A percentile compares a stretch with the other conserved stretches of the same genome.
Conservation (phyloP, 2,888 invertebrate genomes). For the Spilarctia lutea region DNA sequence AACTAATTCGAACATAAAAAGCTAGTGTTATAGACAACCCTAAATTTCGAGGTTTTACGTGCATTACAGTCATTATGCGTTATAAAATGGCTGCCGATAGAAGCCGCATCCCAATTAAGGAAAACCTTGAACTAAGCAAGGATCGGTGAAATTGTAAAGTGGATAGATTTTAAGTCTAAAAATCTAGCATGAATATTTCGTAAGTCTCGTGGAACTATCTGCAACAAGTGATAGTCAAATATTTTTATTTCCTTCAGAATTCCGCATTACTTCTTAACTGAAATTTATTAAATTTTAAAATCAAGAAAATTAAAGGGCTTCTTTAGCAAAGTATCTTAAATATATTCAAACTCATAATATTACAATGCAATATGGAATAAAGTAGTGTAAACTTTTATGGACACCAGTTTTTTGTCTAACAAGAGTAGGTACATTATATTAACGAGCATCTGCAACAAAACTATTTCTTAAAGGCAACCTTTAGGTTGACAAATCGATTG, state of each 20-base stretch:
- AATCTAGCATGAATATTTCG: neutral
- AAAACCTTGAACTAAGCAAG: conserved; percentile 41
- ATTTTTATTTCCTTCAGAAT: too few relatives aligned
- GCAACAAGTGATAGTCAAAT: too few relatives aligned
- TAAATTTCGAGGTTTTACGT: conserved; percentile 35
- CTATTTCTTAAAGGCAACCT: neutral
- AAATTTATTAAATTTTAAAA: too few relatives aligned
- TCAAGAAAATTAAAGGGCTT: too few relatives aligned
- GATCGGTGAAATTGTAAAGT: neutral
- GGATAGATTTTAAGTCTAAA: neutral
- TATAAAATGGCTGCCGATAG: conserved; percentile 55
- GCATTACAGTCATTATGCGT: conserved; percentile 53
- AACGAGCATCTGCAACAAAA: neutral
- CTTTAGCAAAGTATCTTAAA: too few relatives aligned
- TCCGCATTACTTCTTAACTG: too few relatives aligned
- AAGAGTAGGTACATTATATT: neutral
- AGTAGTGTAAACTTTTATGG: neutral
- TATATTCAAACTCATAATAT: too few relatives aligned
- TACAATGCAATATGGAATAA: neutral
- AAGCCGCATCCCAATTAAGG: conserved; percentile 65
- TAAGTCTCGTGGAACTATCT: neutral
- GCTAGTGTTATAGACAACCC: neutral
- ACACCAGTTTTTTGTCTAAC: neutral
- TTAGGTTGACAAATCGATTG: neutral
- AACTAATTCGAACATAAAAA: conserved; percentile 6